phyloP scores from a whole-genome alignment of 2,888 invertebrate species.

The Keiferia lycopersicella region DNA sequence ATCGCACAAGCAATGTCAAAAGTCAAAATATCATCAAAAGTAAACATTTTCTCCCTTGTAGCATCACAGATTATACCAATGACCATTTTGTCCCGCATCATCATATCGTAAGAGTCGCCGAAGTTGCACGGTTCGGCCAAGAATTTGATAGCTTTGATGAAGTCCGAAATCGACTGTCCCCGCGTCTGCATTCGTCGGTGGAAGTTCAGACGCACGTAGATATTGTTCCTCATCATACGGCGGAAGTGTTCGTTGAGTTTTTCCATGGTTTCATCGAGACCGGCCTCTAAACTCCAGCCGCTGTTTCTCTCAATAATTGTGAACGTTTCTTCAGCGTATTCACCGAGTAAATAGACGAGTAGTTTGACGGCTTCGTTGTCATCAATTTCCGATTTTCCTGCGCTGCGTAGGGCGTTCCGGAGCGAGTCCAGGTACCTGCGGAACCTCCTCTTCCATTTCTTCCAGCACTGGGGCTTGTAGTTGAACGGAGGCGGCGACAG shows the following conservation, averaged over 20 bases:
- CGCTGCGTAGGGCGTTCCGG: neutral
- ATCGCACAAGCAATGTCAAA: neutral
- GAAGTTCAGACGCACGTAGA: conserved; percentile 4
- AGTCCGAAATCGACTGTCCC: conserved; percentile 7
- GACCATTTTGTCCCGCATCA: conserved; percentile 16
- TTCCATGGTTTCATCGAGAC: neutral
- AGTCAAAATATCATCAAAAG: neutral
- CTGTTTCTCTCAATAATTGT: neutral
- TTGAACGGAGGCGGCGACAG: neutral
- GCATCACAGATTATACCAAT: conserved; percentile 1
- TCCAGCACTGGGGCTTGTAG: neutral
- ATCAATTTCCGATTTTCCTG: neutral
- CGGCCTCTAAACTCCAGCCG: neutral
- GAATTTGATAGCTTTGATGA: conserved; percentile 10
- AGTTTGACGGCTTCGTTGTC: neutral
- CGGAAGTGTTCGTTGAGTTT: conserved; percentile 10
- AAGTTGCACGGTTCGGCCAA: conserved; percentile 10
- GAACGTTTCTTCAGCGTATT: conserved; percentile 9
- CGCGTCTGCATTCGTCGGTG: neutral
- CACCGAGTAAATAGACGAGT: conserved; percentile 4
- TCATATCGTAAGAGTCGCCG: neutral
- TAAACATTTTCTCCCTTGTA: conserved; percentile 13
- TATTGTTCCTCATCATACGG: neutral
- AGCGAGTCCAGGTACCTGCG: conserved; percentile 1
- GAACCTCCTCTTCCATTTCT: conserved; percentile 13